Evolutionary conservation across 2,797 vertebrate species (phyloP).

Genomic region (Ctenopoma kingsleyae): DNA sequence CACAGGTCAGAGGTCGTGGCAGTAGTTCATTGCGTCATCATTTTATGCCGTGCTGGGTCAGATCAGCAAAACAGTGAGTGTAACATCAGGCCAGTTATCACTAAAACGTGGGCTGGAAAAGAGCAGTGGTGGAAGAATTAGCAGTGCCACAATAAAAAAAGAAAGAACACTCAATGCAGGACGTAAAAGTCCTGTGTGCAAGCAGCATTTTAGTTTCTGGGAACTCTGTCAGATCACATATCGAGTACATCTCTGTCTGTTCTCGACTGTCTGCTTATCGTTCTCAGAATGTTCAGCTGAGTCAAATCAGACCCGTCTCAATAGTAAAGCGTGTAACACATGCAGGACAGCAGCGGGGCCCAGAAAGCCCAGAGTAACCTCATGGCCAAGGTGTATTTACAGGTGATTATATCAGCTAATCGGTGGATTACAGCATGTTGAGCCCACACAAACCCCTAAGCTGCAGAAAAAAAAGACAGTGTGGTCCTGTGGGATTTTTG

Average conservation of each 20-base stretch:
- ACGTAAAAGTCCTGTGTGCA: no score
- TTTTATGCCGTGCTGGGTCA: not conserved
- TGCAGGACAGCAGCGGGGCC: slow-evolving; percentile 8
- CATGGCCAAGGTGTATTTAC: slow-evolving; percentile 84
- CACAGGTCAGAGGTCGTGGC: not conserved
- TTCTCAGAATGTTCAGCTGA: slow-evolving; percentile 33
- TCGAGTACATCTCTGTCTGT: slow-evolving; percentile 49
- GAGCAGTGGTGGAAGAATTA: not conserved
- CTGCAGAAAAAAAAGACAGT: slow-evolving; percentile 70
- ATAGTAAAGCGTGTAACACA: slow-evolving; percentile 3
- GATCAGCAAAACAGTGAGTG: not conserved
- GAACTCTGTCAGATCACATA: slow-evolving; percentile 51
- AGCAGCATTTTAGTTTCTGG: slow-evolving; percentile 28
- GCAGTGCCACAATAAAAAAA: no score
- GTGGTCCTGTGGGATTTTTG: slow-evolving; percentile 76
- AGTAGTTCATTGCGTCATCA: not conserved
- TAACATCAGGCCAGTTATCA: not conserved
- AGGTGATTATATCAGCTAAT: slow-evolving; percentile 89
- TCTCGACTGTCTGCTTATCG: slow-evolving; percentile 20
- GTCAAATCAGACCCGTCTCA: slow-evolving; percentile 22
- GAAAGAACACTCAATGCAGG: no score
- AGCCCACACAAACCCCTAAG: slow-evolving; percentile 81
- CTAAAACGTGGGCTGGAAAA: not conserved
- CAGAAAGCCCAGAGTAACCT: slow-evolving; percentile 41
- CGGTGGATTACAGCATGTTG: slow-evolving; percentile 89